These are phyloP conservation scores for Hemichromis elongatus DNA, from an alignment of 2,113 vertebrate species.

Conservation along the genomic window DNA sequence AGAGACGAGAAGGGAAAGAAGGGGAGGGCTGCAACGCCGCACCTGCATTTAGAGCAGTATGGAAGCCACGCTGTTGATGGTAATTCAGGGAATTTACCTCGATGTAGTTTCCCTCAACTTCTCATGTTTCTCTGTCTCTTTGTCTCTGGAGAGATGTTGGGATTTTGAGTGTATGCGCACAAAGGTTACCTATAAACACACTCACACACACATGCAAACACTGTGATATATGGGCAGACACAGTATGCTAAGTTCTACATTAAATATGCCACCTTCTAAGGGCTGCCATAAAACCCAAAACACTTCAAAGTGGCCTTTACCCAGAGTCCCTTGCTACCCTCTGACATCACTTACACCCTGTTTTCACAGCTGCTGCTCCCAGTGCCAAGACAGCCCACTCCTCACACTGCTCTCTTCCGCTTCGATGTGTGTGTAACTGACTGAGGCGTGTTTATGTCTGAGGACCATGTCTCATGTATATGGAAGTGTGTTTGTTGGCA, in stretches of 20 bases:
- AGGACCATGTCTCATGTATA: slow-evolving; percentile 10
- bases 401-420: slow-evolving; percentile 26
- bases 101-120: slow-evolving; percentile 9
- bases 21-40: slow-evolving; percentile 18
- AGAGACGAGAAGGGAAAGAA: background rate
- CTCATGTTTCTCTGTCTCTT: background rate
- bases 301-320: slow-evolving; percentile 55
- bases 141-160: background rate
- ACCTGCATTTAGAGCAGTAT: slow-evolving; percentile 40
- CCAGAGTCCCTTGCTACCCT: slow-evolving; percentile 49
- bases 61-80: background rate
- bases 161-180: background rate
- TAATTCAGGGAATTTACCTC: slow-evolving; percentile 50
- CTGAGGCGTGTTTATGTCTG: slow-evolving; percentile 41
- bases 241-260: background rate
- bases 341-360: slow-evolving; percentile 65
- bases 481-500: slow-evolving; percentile 34
- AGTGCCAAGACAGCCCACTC: slow-evolving; percentile 35
- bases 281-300: slow-evolving; percentile 29
- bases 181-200: background rate
- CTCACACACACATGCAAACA: background rate
- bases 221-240: background rate
- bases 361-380: slow-evolving; percentile 65
- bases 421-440: background rate
- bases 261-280: background rate